Base-by-base conservation (phyloP, 2,888 invertebrate genomes). In the Scaptodrosophila latifasciaeformis region DNA sequence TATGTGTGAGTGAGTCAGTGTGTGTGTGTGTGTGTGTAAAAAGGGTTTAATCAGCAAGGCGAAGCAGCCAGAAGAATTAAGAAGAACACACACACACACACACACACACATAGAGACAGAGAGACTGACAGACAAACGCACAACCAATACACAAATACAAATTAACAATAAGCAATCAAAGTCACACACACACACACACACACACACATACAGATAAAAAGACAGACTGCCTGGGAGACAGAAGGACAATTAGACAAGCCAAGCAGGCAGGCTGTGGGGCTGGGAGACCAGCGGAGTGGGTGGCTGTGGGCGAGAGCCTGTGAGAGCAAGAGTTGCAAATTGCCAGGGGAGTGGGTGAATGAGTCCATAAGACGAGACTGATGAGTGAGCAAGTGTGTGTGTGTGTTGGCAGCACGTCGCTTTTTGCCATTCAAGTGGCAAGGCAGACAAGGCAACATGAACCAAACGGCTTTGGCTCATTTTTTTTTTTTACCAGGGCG, bases 151-250 rank as follows among this genome's bases (percentile, higher is more conserved):
- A 71, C 66, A 78, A 75, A 75, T 78, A 78, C 78, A 75, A 75
- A 75, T 75, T 75, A 75, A 75, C 75, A 75, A 75, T 75, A 78
- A 75, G 75, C 75, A 75, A 78, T 75, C 75, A 75, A 75, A 75
- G 74, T 70, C 59, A 62, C 53, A 50, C 34, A 47, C 34, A 45
- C 7, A 54, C 37, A 48, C 42, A 48, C 42, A 42, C 43, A 40
- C 45, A 50, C 53, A 58, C 37, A 18, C 37, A 34, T 30, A n/a
- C 15, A 50, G n/a, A 18, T 50, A 42, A 27, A 51, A 5, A 27
- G 5, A 27, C 27, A 27, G 5, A 27, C 27, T 17, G 10, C 10
- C 39, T 17, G 39, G 18, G 13, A 17, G 9, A 40, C 40, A 40
- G 18, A 15, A 15, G n/a, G 2, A 21, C 27, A n/a, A n/a, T n/a